These are phyloP conservation scores for Drosophila pegasa DNA, from an alignment of 2,888 invertebrate genomes.

Conservation along the genomic window DNA sequence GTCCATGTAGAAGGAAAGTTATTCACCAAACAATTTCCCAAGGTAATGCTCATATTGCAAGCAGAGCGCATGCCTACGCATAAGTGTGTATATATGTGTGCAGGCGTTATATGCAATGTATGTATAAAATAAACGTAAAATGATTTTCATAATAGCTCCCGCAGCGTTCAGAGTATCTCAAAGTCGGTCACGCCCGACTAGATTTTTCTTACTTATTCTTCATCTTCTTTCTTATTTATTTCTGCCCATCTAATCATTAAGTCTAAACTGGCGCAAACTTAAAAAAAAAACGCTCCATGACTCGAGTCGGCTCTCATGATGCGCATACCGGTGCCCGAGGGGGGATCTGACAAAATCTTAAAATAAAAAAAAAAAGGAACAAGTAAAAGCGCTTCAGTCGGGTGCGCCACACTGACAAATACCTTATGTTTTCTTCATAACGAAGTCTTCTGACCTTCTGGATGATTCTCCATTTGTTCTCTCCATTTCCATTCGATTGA, in stretches of 20 bases:
- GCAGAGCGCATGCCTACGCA: too few relatives aligned
- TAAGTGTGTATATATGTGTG: too few relatives aligned
- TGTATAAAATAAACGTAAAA: too few relatives aligned
- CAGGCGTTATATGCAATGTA: too few relatives aligned
- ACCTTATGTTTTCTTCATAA: neutral
- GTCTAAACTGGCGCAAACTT: slow-evolving; percentile 67
- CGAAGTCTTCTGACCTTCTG: neutral
- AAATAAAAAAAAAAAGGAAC: slow-evolving; percentile 18
- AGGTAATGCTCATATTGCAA: too few relatives aligned
- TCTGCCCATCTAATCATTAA: slow-evolving; percentile 51
- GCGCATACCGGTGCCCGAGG: slow-evolving; percentile 40
- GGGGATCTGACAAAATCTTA: slow-evolving; percentile 16
- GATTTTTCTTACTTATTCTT: neutral
- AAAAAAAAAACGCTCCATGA: slow-evolving; percentile 21
- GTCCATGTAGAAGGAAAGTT: too few relatives aligned
- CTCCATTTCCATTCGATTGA: too few relatives aligned
- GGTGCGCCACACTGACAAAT: neutral
- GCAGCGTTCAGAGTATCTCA: too few relatives aligned
- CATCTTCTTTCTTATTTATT: slow-evolving; percentile 4
- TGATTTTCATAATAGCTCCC: too few relatives aligned
- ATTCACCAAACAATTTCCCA: too few relatives aligned
- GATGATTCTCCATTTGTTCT: too few relatives aligned
- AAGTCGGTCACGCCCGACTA: too few relatives aligned
- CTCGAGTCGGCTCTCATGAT: slow-evolving; percentile 29
- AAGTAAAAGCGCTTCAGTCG: neutral